phyloP scores from a whole-genome alignment of 2,888 invertebrate genomes.

The Limnephilus rhombicus region DNA sequence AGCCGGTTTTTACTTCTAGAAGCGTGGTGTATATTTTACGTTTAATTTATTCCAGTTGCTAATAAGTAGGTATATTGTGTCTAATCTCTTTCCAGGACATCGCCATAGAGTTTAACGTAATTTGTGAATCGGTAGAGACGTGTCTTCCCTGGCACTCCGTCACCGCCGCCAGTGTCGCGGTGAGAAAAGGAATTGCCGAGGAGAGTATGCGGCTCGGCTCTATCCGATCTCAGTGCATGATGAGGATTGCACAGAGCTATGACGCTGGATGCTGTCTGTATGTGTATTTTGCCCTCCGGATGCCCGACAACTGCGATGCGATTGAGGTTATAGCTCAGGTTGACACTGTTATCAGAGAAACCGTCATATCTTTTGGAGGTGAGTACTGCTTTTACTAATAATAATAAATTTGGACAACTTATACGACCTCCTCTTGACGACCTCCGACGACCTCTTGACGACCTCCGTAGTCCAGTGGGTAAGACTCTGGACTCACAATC shows the following conservation, averaged over 20 bases:
- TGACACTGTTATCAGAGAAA: slow-evolving; percentile 92
- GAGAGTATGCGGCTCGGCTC: slow-evolving; percentile 82
- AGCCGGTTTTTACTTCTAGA: no score
- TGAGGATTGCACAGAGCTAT: slow-evolving; percentile 96
- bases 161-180: slow-evolving; percentile 89
- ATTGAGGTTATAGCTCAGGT: slow-evolving; percentile 90
- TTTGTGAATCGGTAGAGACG: slow-evolving; percentile 98
- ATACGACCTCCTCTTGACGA: no score
- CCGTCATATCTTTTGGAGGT: slow-evolving; percentile 93
- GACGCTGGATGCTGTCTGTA: slow-evolving; percentile 98
- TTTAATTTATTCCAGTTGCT: no score
- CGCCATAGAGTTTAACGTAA: slow-evolving; percentile 90
- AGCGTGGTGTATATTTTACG: no score
- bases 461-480: no score
- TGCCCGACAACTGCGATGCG: slow-evolving; percentile 80
- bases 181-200: slow-evolving; percentile 86
- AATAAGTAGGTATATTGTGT: not conserved
- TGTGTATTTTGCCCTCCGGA: slow-evolving; percentile 93
- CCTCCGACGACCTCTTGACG: no score
- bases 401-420: no score
- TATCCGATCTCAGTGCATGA: slow-evolving; percentile 83
- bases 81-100: slow-evolving; percentile 82
- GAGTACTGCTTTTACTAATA: slow-evolving; percentile 24
- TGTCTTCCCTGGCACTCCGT: slow-evolving; percentile 98
- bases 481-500: no score